Percentiles rank a stretch among this genome's conserved stretches.
Evolutionary conservation across 2,113 vertebrate species (phyloP).

Genomic region (Triplophysa tibetana): DNA sequence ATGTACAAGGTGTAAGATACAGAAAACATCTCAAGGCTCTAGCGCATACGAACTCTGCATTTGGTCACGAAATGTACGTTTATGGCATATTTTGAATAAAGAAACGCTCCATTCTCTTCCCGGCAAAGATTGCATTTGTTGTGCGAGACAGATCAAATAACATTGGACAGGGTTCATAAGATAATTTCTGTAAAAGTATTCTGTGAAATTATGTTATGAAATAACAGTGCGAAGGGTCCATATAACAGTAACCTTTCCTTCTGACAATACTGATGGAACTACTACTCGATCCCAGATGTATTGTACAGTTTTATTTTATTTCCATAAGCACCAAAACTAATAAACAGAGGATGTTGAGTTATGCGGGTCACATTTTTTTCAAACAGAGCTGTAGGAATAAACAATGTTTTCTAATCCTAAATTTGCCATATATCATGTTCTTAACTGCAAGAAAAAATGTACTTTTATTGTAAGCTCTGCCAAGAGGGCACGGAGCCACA

Average conservation of each 20-base stretch:
- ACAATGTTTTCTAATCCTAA: neutral
- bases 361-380: neutral
- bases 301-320: neutral
- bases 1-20: conserved; percentile 38
- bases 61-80: conserved; percentile 32
- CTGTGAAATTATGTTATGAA: too few relatives aligned
- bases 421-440: neutral
- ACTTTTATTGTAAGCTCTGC: conserved; percentile 22
- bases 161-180: neutral
- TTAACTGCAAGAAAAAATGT: neutral
- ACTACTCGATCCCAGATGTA: neutral
- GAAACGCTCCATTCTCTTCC: neutral
- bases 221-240: neutral
- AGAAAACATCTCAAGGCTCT: conserved; percentile 32
- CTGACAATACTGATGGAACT: neutral
- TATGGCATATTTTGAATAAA: conserved; percentile 20
- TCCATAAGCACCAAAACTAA: conserved; percentile 25
- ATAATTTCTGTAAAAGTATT: neutral
- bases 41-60: conserved; percentile 19
- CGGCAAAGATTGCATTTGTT: neutral
- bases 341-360: neutral
- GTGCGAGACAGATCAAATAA: neutral
- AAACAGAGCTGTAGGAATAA: neutral
- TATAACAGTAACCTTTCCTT: too few relatives aligned
- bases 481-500: conserved; percentile 2